phyloP scores from a whole-genome alignment of 2,888 invertebrate genomes.

The Axea sp. region DNA sequence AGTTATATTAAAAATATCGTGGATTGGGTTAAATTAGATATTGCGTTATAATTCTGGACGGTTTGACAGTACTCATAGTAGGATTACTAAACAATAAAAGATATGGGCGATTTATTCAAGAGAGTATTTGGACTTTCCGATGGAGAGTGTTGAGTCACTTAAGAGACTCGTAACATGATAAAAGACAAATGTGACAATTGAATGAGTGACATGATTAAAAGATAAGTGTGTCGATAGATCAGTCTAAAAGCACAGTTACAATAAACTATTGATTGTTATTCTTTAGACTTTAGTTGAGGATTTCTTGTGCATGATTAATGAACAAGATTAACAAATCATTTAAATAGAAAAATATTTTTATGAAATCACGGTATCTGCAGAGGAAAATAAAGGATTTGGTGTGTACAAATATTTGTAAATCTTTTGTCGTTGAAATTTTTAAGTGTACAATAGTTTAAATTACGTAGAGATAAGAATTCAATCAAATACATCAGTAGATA shows the following conservation, averaged over 20 bases:
- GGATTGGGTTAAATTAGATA: conserved; percentile 11
- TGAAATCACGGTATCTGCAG: no score
- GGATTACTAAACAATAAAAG: conserved; percentile 33
- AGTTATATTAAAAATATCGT: conserved; percentile 36
- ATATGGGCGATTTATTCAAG: conserved; percentile 28
- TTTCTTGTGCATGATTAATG: no score
- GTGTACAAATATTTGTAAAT: no score
- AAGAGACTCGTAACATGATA: conserved; percentile 42
- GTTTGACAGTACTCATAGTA: conserved; percentile 11
- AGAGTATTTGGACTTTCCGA: conserved; percentile 27
- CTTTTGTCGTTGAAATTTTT: no score
- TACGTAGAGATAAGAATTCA: no score
- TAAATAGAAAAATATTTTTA: no score
- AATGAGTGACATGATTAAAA: conserved; percentile 67
- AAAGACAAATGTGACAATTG: conserved; percentile 61
- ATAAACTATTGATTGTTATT: conserved; percentile 13
- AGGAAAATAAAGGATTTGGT: no score
- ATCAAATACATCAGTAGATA: no score
- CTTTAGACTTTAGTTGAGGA: no score
- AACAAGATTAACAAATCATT: conserved; percentile 19
- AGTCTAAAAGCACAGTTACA: conserved; percentile 31
- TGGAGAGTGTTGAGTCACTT: conserved; percentile 34
- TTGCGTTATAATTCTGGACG: conserved; percentile 15
- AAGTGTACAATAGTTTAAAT: no score
- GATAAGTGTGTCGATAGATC: conserved; percentile 45